Conservation (phyloP, 1,140 invertebrate species). For the Elysia chlorotica region DNA sequence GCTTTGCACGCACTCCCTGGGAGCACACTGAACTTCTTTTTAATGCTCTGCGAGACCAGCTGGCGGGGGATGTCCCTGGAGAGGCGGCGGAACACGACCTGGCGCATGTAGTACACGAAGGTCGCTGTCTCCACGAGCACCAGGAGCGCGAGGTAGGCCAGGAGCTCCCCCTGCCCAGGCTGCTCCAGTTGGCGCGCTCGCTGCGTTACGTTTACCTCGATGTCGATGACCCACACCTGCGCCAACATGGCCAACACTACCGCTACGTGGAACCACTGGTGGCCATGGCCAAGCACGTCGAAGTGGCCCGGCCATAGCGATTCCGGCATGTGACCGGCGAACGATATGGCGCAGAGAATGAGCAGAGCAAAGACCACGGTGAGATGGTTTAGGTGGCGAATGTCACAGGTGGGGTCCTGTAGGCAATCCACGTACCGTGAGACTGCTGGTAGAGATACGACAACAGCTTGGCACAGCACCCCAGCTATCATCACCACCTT, state of each 20-base stretch:
- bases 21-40: no score
- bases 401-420: slow-evolving; percentile 25
- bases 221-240: no score
- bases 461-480: slow-evolving; percentile 30
- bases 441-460: slow-evolving; percentile 32
- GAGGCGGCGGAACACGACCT: no score
- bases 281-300: slow-evolving; percentile 63
- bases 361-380: slow-evolving; percentile 32
- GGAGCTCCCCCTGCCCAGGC: no score
- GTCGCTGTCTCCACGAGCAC: no score
- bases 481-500: slow-evolving; percentile 32
- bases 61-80: no score
- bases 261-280: slow-evolving; percentile 63
- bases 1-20: no score
- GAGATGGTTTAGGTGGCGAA: slow-evolving; percentile 38
- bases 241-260: slow-evolving; percentile 53
- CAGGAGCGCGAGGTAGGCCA: no score
- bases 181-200: no score
- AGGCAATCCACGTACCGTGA: slow-evolving; percentile 36
- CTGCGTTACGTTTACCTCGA: no score
- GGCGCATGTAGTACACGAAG: no score
- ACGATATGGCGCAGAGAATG: slow-evolving; percentile 49
- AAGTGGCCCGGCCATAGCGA: slow-evolving; percentile 59
- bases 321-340: slow-evolving; percentile 61
- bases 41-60: no score